phyloP scores from a whole-genome alignment of 2,113 vertebrate genomes.

The Brachionichthys hirsutus region DNA sequence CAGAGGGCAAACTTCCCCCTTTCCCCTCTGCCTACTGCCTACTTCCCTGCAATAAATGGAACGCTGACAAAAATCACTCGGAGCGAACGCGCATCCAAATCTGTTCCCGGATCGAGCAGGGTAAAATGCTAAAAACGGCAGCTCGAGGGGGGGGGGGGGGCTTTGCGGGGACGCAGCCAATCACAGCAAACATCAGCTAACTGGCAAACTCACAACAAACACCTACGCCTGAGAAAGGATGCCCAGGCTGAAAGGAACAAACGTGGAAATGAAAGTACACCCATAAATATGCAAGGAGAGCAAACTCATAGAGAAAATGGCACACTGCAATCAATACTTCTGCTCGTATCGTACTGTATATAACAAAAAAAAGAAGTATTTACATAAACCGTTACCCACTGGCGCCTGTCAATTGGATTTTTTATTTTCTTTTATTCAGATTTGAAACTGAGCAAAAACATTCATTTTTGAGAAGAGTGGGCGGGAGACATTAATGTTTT shows the following conservation, averaged over 20 bases:
- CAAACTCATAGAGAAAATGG: conserved; percentile 73
- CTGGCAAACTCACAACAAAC: conserved; percentile 79
- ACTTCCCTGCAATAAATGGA: conserved; percentile 38
- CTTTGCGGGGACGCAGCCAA: conserved; percentile 49
- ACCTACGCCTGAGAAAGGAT: conserved; percentile 68
- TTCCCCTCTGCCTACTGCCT: conserved; percentile 19
- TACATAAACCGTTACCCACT: conserved; percentile 78
- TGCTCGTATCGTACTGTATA: conserved; percentile 75
- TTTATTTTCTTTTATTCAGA: conserved; percentile 26
- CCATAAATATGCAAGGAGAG: conserved; percentile 68
- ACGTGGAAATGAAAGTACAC: conserved; percentile 65
- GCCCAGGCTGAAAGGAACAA: conserved; percentile 56
- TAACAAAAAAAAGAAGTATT: conserved; percentile 83
- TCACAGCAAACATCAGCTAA: conserved; percentile 71
- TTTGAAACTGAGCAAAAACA: conserved; percentile 75
- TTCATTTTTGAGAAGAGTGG: conserved; percentile 64
- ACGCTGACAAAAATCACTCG: conserved; percentile 45
- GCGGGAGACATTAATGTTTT: conserved; percentile 55
- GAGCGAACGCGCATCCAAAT: conserved; percentile 32
- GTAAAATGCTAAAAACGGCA: conserved; percentile 17
- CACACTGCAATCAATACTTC: conserved; percentile 82
- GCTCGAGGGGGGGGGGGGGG: conserved; percentile 9
- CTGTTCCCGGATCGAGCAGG: conserved; percentile 31
- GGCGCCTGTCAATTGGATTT: conserved; percentile 61
- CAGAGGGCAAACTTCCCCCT: conserved; percentile 46